Evolutionary conservation across 2,888 invertebrate genomes (phyloP).

Genomic region (Liodrosophila aerea): DNA sequence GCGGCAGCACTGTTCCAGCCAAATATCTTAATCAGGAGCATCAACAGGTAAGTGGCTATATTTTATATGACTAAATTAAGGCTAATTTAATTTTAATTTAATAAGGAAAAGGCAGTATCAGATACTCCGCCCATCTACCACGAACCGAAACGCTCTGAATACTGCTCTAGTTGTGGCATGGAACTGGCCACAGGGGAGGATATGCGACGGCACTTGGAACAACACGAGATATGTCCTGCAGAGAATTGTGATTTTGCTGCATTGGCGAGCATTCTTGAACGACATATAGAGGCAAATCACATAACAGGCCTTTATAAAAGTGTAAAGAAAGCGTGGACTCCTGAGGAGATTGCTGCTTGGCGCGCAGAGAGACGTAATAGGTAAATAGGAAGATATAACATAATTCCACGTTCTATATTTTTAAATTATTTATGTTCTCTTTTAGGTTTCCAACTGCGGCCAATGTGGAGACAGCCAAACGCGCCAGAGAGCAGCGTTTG

Average conservation of each 20-base stretch:
- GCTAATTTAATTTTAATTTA: background rate
- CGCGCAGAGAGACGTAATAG: constrained; percentile 90
- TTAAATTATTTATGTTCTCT: background rate
- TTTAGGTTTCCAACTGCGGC: constrained; percentile 87
- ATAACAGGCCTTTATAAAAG: constrained; percentile 91
- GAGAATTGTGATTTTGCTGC: constrained; percentile 86
- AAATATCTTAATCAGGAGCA: constrained; percentile 56
- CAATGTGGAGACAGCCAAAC: constrained; percentile 86
- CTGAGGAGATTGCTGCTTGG: constrained; percentile 94
- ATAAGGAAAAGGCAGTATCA: constrained; percentile 4
- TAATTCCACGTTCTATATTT: background rate
- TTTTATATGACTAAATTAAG: background rate
- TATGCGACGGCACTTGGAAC: constrained; percentile 87
- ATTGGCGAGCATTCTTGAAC: constrained; percentile 86
- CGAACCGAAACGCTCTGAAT: constrained; percentile 79
- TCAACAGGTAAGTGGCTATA: constrained; percentile 39
- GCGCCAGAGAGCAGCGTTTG: constrained; percentile 86
- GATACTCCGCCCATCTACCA: constrained; percentile 32
- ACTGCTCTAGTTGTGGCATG: constrained; percentile 92
- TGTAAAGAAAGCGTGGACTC: constrained; percentile 88
- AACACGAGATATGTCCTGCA: constrained; percentile 90
- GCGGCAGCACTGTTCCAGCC: constrained; percentile 80
- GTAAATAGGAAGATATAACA: constrained; percentile 22
- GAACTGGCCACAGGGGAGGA: constrained; percentile 86
- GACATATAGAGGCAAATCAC: constrained; percentile 93